Conservation (phyloP, 1,140 invertebrate species). For the Dreissena polymorpha region DNA sequence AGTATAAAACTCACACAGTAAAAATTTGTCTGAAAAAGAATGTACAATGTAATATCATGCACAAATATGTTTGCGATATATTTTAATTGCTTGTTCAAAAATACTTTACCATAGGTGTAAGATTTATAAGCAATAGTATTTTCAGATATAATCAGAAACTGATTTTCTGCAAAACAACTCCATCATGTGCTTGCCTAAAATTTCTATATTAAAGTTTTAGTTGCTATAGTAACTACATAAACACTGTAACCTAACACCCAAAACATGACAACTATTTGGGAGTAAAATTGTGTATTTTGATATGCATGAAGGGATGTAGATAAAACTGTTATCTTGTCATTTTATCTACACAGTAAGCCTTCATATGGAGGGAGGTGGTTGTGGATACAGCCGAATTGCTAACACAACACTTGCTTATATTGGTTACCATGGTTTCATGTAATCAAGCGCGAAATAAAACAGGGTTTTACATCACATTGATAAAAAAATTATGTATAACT, state of each 20-base stretch:
- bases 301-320: slow-evolving; percentile 26
- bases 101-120: no score
- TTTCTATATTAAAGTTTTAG: not conserved
- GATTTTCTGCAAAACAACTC: no score
- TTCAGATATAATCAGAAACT: no score
- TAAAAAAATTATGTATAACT: no score
- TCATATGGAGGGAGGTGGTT: not conserved
- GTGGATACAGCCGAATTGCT: not conserved
- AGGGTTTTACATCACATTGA: no score
- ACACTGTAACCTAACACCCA: slow-evolving; percentile 44
- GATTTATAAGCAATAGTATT: no score
- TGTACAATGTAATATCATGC: no score
- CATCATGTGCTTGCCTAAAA: no score
- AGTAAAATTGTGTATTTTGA: slow-evolving; percentile 29
- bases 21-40: no score
- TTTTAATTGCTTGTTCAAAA: no score
- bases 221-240: slow-evolving; percentile 42
- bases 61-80: no score
- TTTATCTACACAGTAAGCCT: not conserved
- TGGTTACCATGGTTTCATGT: not conserved
- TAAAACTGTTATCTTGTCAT: not conserved
- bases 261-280: slow-evolving; percentile 27
- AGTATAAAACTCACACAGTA: no score
- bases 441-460: not conserved
- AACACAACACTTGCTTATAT: not conserved